phyloP scores from a whole-genome alignment of 2,113 vertebrate species.

The Megaceryle maxima region DNA sequence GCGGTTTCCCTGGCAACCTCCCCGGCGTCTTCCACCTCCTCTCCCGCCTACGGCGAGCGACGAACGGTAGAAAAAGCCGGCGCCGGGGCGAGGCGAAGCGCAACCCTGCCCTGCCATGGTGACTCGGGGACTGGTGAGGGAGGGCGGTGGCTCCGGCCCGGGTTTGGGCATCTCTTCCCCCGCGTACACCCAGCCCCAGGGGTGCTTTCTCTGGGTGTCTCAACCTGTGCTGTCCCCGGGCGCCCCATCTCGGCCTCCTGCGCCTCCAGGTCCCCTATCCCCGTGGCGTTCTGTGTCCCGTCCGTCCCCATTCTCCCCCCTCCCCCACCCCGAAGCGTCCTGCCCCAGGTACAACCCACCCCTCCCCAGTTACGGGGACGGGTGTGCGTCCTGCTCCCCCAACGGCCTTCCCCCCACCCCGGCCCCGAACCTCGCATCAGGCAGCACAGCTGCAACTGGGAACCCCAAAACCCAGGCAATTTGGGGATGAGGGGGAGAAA shows the following conservation, averaged over 20 bases:
- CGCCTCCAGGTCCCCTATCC: background rate
- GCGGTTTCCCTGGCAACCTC: background rate
- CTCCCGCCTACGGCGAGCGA: background rate
- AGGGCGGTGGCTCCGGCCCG: background rate
- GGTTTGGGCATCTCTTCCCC: background rate
- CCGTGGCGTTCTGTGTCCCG: background rate
- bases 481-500: background rate
- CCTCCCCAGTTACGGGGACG: fast-evolving
- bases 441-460: background rate
- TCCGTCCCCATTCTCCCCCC: background rate
- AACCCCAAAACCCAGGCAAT: background rate
- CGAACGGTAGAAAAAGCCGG: background rate
- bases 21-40: background rate
- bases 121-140: background rate
- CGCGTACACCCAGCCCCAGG: too few species aligned
- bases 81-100: background rate
- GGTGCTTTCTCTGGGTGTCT: too few species aligned
- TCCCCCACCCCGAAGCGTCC: too few species aligned
- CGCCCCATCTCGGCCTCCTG: background rate
- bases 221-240: background rate
- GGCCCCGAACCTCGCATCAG: background rate
- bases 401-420: background rate
- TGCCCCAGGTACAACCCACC: background rate
- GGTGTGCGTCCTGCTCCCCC: background rate
- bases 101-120: background rate